Percentiles rank a stretch among this genome's conserved stretches.
These are phyloP conservation scores for Myrmecophaga tridactyla DNA, from an alignment of 2,113 vertebrate species.

Conservation along the genomic window DNA sequence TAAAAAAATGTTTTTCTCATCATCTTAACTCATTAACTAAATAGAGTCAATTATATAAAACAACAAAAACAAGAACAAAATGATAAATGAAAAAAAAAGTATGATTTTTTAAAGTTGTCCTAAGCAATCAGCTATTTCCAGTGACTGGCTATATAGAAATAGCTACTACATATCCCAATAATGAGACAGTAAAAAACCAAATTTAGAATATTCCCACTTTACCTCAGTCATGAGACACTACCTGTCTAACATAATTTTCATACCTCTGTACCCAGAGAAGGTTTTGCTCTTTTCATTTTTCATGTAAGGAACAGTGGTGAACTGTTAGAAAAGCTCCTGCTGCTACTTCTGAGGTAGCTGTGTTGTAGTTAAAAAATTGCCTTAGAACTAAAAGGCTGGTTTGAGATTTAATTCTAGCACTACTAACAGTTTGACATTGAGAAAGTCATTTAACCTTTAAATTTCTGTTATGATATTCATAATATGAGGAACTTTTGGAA, in stretches of 20 bases:
- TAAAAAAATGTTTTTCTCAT: neutral
- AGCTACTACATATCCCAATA: neutral
- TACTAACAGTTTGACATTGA: slow-evolving; percentile 39
- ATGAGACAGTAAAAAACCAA: slow-evolving; percentile 26
- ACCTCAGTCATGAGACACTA: slow-evolving; percentile 25
- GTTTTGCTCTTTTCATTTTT: slow-evolving; percentile 41
- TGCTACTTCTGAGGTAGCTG: slow-evolving; percentile 23
- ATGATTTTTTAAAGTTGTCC: neutral
- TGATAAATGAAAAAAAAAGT: slow-evolving; percentile 26
- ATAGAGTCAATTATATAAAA: neutral
- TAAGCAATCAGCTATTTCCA: slow-evolving; percentile 40
- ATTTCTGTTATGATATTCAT: slow-evolving; percentile 6
- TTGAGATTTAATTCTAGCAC: slow-evolving; percentile 50
- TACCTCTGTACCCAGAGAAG: slow-evolving; percentile 31
- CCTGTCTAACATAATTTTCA: slow-evolving; percentile 58
- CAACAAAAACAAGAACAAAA: neutral
- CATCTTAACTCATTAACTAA: neutral
- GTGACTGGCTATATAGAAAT: neutral
- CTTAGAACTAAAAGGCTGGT: neutral
- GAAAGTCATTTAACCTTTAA: slow-evolving; percentile 49
- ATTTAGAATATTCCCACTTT: slow-evolving; percentile 52
- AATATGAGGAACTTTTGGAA: neutral
- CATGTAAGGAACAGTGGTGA: slow-evolving; percentile 12
- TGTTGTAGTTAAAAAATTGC: neutral
- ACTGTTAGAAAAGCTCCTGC: slow-evolving; percentile 16